Evolutionary conservation across 2,797 vertebrate genomes (phyloP).

Genomic region (Heterohyrax brucei): DNA sequence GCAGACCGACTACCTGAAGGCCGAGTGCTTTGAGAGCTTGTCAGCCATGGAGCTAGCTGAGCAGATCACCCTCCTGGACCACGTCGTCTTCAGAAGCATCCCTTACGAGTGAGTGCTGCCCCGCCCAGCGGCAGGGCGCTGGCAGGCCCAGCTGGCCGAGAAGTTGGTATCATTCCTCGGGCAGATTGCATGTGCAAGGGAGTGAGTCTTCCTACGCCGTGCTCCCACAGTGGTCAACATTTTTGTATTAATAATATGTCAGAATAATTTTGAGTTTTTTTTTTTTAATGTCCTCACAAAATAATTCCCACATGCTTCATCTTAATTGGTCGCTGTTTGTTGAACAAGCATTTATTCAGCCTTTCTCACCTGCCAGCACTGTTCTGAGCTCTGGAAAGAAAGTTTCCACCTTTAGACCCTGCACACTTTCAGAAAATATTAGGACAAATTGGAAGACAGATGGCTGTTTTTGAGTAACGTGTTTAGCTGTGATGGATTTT

Average conservation of each 20-base stretch:
- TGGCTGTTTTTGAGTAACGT: background rate
- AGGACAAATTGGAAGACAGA: background rate
- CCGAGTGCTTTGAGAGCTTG: constrained; percentile 96
- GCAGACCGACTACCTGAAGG: constrained; percentile 94
- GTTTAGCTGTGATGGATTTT: background rate
- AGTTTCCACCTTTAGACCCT: background rate
- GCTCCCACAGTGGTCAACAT: background rate
- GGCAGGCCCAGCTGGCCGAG: background rate
- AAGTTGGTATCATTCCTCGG: too few relatives aligned
- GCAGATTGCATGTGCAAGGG: background rate
- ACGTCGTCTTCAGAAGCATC: constrained; percentile 97
- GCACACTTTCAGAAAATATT: background rate
- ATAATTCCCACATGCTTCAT: background rate
- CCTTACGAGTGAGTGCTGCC: constrained; percentile 96
- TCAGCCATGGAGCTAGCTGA: constrained; percentile 98
- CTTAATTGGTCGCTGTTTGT: background rate
- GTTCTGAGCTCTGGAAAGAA: background rate
- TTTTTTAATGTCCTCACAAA: background rate
- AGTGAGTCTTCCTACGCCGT: background rate
- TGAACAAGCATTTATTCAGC: background rate
- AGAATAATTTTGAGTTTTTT: background rate
- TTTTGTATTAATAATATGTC: background rate
- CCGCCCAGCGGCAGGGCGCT: background rate
- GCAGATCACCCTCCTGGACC: constrained; percentile 98
- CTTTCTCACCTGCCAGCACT: accelerated